Evolutionary conservation across 2,888 invertebrate genomes (phyloP), one percentile per base, ranked within the genome.

Genomic region (Archips crataeganus): DNA sequence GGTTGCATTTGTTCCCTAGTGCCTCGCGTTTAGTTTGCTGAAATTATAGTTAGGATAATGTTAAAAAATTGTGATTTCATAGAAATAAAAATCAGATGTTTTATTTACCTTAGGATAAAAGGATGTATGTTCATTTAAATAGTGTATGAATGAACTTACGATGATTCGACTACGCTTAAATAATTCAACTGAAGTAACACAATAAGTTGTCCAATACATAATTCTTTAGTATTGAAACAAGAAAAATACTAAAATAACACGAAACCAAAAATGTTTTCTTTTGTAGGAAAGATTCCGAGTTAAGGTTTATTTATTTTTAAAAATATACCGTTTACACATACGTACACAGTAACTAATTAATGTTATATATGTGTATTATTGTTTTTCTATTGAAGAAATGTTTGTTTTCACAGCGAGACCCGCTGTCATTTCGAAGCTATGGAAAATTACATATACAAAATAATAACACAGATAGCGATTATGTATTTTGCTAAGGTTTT

Each of bases 341-440:
- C n/a, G n/a, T 51, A 51, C 15, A 68, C 47, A 64, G 49, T 60
- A 47, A 65, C 34, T 60, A 34, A n/a, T 42, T 69, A 42, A 15
- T 62, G 23, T 23, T 23, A n/a, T n/a, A n/a, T n/a, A n/a, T n/a
- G n/a, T n/a, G n/a, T n/a, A n/a, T n/a, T 74, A 82, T 86, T 85
- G 85, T 86, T 85, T 82, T 80, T 75, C 69, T 78, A 82, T 83
- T 76, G 82, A 80, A 73, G 76, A 78, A 82, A 82, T 78, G 77
- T 81, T 78, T 78, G 77, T 4, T 32, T 57, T 57, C 32, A 15
- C 77, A 79, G 57, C 60, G 72, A 54, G 64, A 47, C 68, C 64
- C 60, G 57, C 42, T 36, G 79, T 76, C 77, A 77, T 79, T 80
- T 69, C 74, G 71, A 78, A 79, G 76, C 76, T 79, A 80, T 79